These are phyloP conservation scores for Drosophila nigricruria DNA, from an alignment of 2,888 invertebrate genomes.

Conservation along the genomic window DNA sequence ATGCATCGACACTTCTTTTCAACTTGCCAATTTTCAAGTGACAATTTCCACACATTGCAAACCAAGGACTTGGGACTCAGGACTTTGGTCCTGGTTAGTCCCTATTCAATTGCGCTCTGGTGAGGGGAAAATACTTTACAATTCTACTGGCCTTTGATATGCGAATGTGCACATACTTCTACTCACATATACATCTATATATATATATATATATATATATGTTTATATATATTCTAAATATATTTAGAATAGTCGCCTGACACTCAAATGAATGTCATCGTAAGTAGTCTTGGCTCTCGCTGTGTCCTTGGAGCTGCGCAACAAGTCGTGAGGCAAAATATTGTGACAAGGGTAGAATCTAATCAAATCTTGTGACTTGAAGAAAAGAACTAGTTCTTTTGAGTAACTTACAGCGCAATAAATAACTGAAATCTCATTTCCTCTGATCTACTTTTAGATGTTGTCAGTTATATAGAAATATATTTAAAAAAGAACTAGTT, in stretches of 20 bases:
- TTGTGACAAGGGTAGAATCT: neutral
- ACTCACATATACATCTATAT: constrained; percentile 1
- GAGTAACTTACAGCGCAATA: neutral
- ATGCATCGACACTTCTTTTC: constrained; percentile 47
- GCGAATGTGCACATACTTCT: constrained; percentile 48
- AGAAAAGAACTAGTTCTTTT: neutral
- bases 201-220: constrained; percentile 18
- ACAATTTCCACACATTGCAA: constrained; percentile 69
- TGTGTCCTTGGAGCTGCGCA: constrained; percentile 33
- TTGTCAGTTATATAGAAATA: too few species aligned
- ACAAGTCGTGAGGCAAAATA: constrained; percentile 6
- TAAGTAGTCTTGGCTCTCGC: constrained; percentile 43
- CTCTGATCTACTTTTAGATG: too few species aligned
- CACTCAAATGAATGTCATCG: constrained; percentile 69
- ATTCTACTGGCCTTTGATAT: constrained; percentile 60
- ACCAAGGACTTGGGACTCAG: constrained; percentile 41
- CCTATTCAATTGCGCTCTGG: constrained; percentile 21
- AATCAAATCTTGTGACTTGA: neutral
- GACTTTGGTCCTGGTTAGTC: constrained; percentile 34
- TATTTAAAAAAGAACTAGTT: too few species aligned
- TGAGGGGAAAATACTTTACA: constrained; percentile 44
- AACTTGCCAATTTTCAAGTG: constrained; percentile 71
- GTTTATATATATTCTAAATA: constrained; percentile 64
- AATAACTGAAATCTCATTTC: neutral
- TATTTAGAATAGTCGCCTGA: constrained; percentile 61